These are phyloP conservation scores for Serinus canaria DNA, from an alignment of 2,113 vertebrate species.

Conservation along the genomic window DNA sequence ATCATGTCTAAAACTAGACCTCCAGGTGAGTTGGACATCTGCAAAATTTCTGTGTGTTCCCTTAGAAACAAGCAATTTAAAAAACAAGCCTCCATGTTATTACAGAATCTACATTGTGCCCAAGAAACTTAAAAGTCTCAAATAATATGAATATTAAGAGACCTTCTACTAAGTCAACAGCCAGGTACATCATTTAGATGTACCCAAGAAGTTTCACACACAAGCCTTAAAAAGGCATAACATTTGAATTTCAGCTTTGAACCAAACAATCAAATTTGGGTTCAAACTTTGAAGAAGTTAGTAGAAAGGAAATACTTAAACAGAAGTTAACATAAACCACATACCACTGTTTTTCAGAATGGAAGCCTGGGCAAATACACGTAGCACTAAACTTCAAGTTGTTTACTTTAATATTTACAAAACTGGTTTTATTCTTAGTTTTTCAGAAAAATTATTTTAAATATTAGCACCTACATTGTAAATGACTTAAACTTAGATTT, in stretches of 20 bases:
- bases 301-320: background rate
- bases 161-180: background rate
- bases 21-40: background rate
- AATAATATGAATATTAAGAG: background rate
- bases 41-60: background rate
- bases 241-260: background rate
- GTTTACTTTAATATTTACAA: conserved; percentile 37
- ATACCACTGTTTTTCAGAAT: background rate
- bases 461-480: conserved; percentile 48
- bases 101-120: background rate
- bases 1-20: background rate
- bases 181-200: background rate
- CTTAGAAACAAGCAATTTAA: background rate
- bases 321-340: background rate
- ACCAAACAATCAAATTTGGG: background rate
- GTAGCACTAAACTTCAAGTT: background rate
- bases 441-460: background rate
- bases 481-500: background rate
- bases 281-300: background rate
- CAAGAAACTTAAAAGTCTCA: background rate
- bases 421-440: conserved; percentile 45
- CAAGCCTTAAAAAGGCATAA: background rate
- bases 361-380: conserved; percentile 6
- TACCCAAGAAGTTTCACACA: background rate
- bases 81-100: background rate